Evolutionary conservation across 1,140 invertebrate genomes (phyloP), one percentile per base, ranked within the genome.

Genomic region (Lutraria rhynchaena): DNA sequence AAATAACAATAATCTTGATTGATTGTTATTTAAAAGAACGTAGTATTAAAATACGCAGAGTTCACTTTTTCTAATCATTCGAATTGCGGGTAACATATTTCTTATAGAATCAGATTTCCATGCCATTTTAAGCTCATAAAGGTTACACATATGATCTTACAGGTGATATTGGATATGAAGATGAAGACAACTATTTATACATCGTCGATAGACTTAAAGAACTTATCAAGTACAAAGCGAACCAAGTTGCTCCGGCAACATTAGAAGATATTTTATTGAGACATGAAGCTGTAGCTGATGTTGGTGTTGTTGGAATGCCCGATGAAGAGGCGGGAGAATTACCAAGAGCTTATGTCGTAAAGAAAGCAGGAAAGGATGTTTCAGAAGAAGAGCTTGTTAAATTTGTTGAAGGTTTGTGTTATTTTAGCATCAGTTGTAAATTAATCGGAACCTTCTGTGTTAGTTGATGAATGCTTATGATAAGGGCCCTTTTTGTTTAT

Each of bases 221-320:
- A 89, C 93, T 98, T 13, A 98, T 98, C 78, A 98, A 98, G 93
- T 96, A 96, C 57, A 97, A 97, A 93, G 96, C 96, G 82, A 95
- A 96, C 87, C 96, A 97, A 94, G 96, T 98, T 7, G 95, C 96
- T 22, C 97, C 97, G 22, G 96, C 96, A 0, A 96, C 98, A 92
- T 93, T 98, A 55, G 97, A 98, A 92, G 95, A 95, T 87, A 91
- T 98, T 15, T 94, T 98, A 11, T 92, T 96, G 74, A 94, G 95
- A 83, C 93, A 96, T 67, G 94, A 95, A 0, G 95, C 94, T 61
- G 94, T 98, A 2, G 94, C 94, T 9, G 96, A 97, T 91, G 96
- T 95, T 19, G 96, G 96, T 3, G 96, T 98, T 0, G 94, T 97
- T 31, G 96, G 97, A 0, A 93, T 96, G 1, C 95, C 96, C 0